Percentiles rank a stretch among this genome's conserved stretches.
Evolutionary conservation across 2,113 vertebrate species (phyloP).

Genomic region (Plecturocebus donacophilus): DNA sequence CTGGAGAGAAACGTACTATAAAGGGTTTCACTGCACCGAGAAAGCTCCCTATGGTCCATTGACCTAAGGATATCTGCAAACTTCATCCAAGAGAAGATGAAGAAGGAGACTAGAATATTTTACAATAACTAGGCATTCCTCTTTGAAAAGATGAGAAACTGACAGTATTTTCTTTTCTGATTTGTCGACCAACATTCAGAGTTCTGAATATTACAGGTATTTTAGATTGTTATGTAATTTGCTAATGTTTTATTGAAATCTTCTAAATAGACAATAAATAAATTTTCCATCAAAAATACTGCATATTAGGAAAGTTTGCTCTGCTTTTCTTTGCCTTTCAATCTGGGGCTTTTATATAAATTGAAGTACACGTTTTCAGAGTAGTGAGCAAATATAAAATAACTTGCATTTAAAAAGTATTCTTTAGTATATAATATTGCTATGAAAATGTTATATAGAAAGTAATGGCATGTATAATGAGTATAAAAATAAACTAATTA

Average conservation of each 20-base stretch:
- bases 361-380: constrained; percentile 1
- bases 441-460: not conserved
- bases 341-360: not conserved
- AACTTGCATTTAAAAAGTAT: not conserved
- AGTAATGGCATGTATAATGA: not conserved
- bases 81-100: not conserved
- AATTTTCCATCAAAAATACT: not conserved
- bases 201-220: not conserved
- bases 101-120: not conserved
- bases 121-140: not conserved
- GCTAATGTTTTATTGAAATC: not conserved
- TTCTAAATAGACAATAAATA: not conserved
- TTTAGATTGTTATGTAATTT: not conserved
- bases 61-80: constrained; percentile 16
- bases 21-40: not conserved
- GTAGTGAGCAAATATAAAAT: not conserved
- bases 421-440: not conserved
- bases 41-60: not conserved
- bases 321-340: not conserved
- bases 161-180: not conserved
- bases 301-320: not conserved
- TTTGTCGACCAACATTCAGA: not conserved
- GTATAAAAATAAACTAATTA: not conserved
- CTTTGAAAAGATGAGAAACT: not conserved
- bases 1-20: not conserved